phyloP scores from a whole-genome alignment of 2,888 invertebrate species.

The Ornithoptera priamus region DNA sequence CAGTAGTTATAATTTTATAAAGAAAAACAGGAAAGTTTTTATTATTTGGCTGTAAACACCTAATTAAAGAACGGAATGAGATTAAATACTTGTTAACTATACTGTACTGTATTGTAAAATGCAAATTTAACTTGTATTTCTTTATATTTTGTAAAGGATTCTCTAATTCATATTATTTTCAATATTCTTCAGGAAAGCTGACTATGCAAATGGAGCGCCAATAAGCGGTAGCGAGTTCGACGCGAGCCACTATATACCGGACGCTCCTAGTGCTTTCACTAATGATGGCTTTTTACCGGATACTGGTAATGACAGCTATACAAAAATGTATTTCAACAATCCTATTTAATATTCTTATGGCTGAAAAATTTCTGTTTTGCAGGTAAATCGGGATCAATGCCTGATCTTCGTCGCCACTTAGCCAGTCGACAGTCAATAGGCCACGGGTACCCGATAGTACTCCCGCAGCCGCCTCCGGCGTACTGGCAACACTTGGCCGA shows the following conservation, averaged over 20 bases:
- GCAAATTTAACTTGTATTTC: no score
- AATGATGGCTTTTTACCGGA: constrained; percentile 73
- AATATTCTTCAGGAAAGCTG: constrained; percentile 51
- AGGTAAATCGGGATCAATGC: constrained; percentile 78
- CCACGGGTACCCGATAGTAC: constrained; percentile 62
- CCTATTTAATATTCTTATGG: background rate
- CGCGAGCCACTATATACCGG: constrained; percentile 74
- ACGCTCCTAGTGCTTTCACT: constrained; percentile 67
- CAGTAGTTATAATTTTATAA: no score
- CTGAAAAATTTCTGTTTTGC: constrained; percentile 33
- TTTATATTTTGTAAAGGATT: no score
- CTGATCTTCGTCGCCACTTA: constrained; percentile 70
- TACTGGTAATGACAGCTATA: constrained; percentile 49
- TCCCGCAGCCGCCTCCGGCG: constrained; percentile 66
- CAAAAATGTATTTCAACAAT: background rate
- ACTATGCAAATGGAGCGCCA: constrained; percentile 54
- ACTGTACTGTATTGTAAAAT: no score
- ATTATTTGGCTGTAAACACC: no score
- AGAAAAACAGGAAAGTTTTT: no score
- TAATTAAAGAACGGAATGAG: no score
- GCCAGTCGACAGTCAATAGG: constrained; percentile 65
- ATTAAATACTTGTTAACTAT: no score
- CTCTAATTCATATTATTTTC: background rate
- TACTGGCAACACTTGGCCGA: constrained; percentile 74
- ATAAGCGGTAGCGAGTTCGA: constrained; percentile 76